Evolutionary conservation across 1,140 invertebrate genomes (phyloP), one percentile per base, ranked within the genome.

Genomic region (Spodoptera litura): DNA sequence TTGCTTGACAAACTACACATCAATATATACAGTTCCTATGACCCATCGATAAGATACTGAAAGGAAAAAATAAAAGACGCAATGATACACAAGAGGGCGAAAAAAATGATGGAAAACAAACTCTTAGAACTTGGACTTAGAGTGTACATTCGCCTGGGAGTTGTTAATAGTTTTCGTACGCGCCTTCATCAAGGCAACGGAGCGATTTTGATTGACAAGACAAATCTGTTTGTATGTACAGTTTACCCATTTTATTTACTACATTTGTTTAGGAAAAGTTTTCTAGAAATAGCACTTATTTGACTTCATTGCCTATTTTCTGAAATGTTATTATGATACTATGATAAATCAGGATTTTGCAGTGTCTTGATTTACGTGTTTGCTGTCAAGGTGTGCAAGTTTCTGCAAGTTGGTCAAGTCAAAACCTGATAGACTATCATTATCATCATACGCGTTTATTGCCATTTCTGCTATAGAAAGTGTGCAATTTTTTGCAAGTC

Each of bases 201-300:
- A 75, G 59, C 59, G 73, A 38, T 38, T 64, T 75, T 64, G 73
- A 75, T 44, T 64, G 73, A 75, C 73, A 38, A 51, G 49, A 10
- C 49, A 64, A 64, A 10, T 11, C 25, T 12, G 38, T 70, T 70
- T 70, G 56, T 49, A 59, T 10, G 13, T 64, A 31, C 15, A 64
- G 61, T 15, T 44, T 64, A 15, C 35, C 35, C 10, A 44, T 64
- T 44, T 64, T 38, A 20, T 49, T 11, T 8, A 12, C 10, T 15
- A 66, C 20, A 38, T 66, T 49, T 25, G 62, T 20, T 6, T 44
- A 66, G 38, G 9, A 12, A 49, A 66, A 66, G 38, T 44, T 44
- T 44, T 4, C 6, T 44, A 4, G 38, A 44, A 44, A 6, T 44
- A 44, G 38, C 38, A 44, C 38, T 44, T 44, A 44, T 44, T 44